These are phyloP conservation scores for Etia nguti DNA, from an alignment of 2,113 vertebrate species.

Conservation along the genomic window DNA sequence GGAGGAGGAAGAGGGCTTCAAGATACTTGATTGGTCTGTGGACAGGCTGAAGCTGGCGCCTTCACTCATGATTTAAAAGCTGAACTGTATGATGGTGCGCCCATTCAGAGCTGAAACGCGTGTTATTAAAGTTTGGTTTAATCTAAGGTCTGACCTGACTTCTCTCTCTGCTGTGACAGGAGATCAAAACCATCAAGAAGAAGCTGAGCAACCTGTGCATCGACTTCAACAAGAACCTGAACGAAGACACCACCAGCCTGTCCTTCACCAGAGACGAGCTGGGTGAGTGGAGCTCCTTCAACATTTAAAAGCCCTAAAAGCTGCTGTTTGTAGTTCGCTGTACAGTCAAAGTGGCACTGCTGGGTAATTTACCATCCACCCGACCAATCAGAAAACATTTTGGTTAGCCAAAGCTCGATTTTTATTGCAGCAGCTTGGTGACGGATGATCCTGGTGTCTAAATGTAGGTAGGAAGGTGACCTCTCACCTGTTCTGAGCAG, in stretches of 20 bases:
- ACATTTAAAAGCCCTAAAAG: background rate
- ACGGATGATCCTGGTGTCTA: background rate
- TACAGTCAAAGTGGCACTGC: background rate
- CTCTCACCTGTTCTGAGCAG: background rate
- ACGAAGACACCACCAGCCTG: slow-evolving; percentile 88
- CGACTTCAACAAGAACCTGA: slow-evolving; percentile 97
- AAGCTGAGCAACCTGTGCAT: slow-evolving; percentile 88
- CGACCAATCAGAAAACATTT: background rate
- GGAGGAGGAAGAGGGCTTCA: background rate
- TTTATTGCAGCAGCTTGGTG: background rate
- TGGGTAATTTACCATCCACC: background rate
- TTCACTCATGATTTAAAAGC: background rate
- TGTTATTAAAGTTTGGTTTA: background rate
- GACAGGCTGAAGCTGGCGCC: background rate
- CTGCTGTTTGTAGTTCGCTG: background rate
- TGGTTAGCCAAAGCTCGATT: background rate
- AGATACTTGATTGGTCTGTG: background rate
- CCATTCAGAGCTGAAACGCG: background rate
- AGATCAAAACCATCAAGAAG: slow-evolving; percentile 95
- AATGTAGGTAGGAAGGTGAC: background rate
- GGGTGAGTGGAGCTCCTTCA: slow-evolving; percentile 66
- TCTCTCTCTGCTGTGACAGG: slow-evolving; percentile 59
- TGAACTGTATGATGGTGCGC: background rate
- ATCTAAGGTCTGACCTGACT: background rate
- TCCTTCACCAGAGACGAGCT: slow-evolving; percentile 82